Conservation (phyloP, 2,888 invertebrate genomes). For the Mythimna lalbum region DNA sequence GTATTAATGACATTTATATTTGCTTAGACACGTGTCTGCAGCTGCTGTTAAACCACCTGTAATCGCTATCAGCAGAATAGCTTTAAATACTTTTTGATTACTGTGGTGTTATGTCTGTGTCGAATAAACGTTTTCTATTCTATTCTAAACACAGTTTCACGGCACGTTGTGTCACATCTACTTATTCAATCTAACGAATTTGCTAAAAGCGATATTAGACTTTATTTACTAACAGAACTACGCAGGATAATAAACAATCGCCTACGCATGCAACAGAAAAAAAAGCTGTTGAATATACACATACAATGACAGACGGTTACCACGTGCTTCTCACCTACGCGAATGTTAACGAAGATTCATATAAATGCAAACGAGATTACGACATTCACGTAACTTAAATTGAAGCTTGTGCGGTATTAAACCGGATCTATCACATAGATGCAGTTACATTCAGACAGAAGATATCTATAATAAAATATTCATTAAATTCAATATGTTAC, state of each 20-base stretch:
- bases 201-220: conserved; percentile 17
- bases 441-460: conserved; percentile 35
- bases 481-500: conserved; percentile 27
- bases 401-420: conserved; percentile 40
- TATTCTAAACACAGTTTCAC: too few relatives aligned
- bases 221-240: conserved; percentile 23
- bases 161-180: neutral
- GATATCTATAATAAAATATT: conserved; percentile 43
- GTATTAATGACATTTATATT: neutral
- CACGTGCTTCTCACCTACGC: conserved; percentile 67
- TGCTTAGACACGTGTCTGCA: conserved; percentile 9
- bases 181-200: conserved; percentile 16
- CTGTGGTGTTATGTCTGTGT: too few relatives aligned
- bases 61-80: neutral
- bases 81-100: neutral
- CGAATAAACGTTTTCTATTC: too few relatives aligned
- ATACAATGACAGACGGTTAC: conserved; percentile 48
- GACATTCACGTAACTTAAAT: conserved; percentile 55
- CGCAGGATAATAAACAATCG: conserved; percentile 27
- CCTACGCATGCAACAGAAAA: conserved; percentile 16
- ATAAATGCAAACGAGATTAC: conserved; percentile 72
- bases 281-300: conserved; percentile 33
- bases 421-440: conserved; percentile 69
- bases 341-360: conserved; percentile 67
- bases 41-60: conserved; percentile 5